phyloP scores from a whole-genome alignment of 2,797 vertebrate species.

The Manis pentadactyla region DNA sequence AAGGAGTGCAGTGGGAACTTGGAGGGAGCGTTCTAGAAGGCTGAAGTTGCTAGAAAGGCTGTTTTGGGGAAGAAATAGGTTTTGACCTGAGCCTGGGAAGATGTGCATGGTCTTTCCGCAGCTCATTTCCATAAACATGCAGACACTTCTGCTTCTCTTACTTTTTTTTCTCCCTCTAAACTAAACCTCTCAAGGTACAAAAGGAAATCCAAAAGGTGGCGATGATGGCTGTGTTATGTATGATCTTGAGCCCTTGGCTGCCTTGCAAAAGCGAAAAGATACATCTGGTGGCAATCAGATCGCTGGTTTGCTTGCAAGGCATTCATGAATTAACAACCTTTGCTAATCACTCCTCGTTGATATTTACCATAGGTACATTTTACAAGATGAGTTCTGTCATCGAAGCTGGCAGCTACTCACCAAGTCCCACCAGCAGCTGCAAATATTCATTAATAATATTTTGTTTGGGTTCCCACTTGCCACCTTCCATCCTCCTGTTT shows the following conservation, averaged over 20 bases:
- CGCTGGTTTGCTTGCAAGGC: conserved; percentile 62
- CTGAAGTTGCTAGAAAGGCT: neutral
- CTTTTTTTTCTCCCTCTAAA: conserved; percentile 37
- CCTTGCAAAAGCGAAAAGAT: conserved; percentile 68
- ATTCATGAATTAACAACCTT: conserved; percentile 79
- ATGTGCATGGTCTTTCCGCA: neutral
- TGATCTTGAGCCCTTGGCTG: neutral
- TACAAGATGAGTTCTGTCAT: conserved; percentile 83
- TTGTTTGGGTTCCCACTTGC: conserved; percentile 89
- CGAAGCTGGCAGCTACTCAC: conserved; percentile 86
- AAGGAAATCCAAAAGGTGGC: conserved; percentile 7
- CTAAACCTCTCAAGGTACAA: conserved; percentile 30
- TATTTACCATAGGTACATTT: conserved; percentile 80
- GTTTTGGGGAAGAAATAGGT: neutral
- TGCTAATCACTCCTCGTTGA: conserved; percentile 77
- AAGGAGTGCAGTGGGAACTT: neutral
- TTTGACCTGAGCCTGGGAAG: neutral
- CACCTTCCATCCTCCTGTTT: conserved; percentile 86
- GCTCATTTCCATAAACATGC: neutral
- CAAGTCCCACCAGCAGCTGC: conserved; percentile 93
- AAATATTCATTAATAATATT: conserved; percentile 92
- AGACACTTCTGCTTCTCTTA: neutral
- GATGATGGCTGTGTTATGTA: neutral
- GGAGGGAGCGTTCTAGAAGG: neutral
- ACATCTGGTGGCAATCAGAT: conserved; percentile 71